A percentile compares a stretch with the other conserved stretches of the same genome.
Evolutionary conservation across 2,888 invertebrate genomes (phyloP).

Genomic region (Mesopsocus fuscifrons): DNA sequence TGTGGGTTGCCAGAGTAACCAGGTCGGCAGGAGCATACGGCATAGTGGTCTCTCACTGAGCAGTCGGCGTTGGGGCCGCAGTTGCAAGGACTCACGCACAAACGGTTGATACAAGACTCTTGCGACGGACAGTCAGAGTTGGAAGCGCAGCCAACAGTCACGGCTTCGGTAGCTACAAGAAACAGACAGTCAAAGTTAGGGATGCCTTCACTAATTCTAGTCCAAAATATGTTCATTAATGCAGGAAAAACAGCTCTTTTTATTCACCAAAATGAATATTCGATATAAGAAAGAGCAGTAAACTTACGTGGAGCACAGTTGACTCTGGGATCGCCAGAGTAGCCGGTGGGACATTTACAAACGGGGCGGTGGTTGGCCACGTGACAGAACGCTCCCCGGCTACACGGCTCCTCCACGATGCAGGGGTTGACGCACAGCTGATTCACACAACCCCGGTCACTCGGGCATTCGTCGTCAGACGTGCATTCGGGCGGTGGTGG

Average conservation of each 20-base stretch:
- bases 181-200: conserved; percentile 17
- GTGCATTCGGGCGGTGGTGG: conserved; percentile 46
- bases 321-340: conserved; percentile 48
- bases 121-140: conserved; percentile 64
- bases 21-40: conserved; percentile 61
- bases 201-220: conserved; percentile 11
- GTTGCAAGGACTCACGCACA: conserved; percentile 67
- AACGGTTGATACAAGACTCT: conserved; percentile 63
- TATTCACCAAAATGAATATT: no score
- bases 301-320: conserved; percentile 68
- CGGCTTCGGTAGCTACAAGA: conserved; percentile 37
- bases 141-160: conserved; percentile 51
- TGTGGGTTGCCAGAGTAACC: conserved; percentile 77
- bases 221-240: no score
- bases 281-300: no score
- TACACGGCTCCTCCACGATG: conserved; percentile 44
- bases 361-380: conserved; percentile 52
- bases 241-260: no score
- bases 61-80: conserved; percentile 73
- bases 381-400: conserved; percentile 62
- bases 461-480: conserved; percentile 54
- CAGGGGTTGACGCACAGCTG: conserved; percentile 66
- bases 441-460: conserved; percentile 54
- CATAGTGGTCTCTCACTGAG: conserved; percentile 62
- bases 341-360: conserved; percentile 65